Evolutionary conservation across 2,797 vertebrate species (phyloP), one percentile per base, ranked within the genome.

Genomic region (Erpetoichthys calabaricus): DNA sequence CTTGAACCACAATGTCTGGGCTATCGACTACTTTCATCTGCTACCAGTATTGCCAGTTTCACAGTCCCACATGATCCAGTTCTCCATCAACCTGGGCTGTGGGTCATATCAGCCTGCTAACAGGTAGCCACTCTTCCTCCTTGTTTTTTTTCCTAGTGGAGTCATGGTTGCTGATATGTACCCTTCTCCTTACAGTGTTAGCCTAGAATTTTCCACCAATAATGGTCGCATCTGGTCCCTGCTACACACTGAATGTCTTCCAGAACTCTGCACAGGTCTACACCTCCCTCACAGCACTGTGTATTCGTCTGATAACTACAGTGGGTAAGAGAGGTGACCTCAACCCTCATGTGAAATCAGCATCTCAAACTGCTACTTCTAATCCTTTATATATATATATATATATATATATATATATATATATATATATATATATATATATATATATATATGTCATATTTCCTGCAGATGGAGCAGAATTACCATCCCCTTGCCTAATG

Each of bases 281-380:
- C 95, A 99, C 68, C 87, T 95, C 5, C 90, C 96, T 49, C 94
- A 99, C 74, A 97, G 93, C 82, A 96, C 93, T 3, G 57, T 94
- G 78, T 99, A 98, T 53, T 85, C 92, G 64, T 98, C 95, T 0
- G 92, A 97, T 64, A 99, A 98, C 83, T 98, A 97, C 80, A 98
- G 91, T 65, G 94, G 94, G 94, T 98, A 67, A 79, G 81, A 66
- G 45, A 4, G 9, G 46, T 9, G 5, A 6, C 5, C 46, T 6
- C 46, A 47, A 25, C 2, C 25, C 25, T 25, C 25, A 25, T 25
- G 46, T 47, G 46, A 6, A 47, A 47, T 47, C 46, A 47, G 25
- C 46, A 49, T 7, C 3, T 49, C 47, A 49, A 49, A 9, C 47
- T 9, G 7, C 3, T 49, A 7, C 47, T 3, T 49, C 47, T 49